These are phyloP conservation scores for Scatophagus argus DNA, from an alignment of 2,113 vertebrate species.

Conservation along the genomic window DNA sequence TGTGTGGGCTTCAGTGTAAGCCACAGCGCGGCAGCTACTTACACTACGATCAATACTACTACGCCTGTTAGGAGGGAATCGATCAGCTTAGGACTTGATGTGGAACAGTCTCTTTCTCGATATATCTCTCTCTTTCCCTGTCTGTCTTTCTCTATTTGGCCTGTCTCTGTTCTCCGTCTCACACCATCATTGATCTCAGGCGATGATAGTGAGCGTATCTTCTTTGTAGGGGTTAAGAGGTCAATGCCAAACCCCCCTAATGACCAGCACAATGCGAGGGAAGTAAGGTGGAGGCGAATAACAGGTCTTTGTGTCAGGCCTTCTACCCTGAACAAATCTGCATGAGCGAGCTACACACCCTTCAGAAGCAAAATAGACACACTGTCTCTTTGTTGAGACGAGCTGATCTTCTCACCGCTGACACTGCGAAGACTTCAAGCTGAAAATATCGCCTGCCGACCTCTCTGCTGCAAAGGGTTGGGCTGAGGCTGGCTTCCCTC, in stretches of 20 bases:
- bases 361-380: not conserved
- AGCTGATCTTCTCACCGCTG: slow-evolving; percentile 3
- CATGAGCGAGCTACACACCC: not conserved
- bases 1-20: slow-evolving; percentile 66
- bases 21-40: slow-evolving; percentile 76
- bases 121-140: slow-evolving; percentile 52
- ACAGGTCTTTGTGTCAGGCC: slow-evolving; percentile 23
- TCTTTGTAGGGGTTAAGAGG: slow-evolving; percentile 42
- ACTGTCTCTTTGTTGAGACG: not conserved
- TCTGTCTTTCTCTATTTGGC: slow-evolving; percentile 60
- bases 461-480: slow-evolving; percentile 18
- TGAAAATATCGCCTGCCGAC: slow-evolving; percentile 40
- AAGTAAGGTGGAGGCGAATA: slow-evolving; percentile 2
- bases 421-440: slow-evolving; percentile 5
- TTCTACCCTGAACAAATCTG: slow-evolving; percentile 29
- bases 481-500: slow-evolving; percentile 17
- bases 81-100: slow-evolving; percentile 77
- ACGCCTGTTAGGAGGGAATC: slow-evolving; percentile 77
- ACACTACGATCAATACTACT: slow-evolving; percentile 79
- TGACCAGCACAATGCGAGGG: slow-evolving; percentile 32
- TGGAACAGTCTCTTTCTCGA: slow-evolving; percentile 70
- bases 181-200: slow-evolving; percentile 63
- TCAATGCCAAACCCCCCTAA: slow-evolving; percentile 50
- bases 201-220: slow-evolving; percentile 57
- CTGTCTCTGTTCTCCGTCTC: slow-evolving; percentile 43